Evolutionary conservation across 2,888 invertebrate genomes (phyloP), one percentile per base, ranked within the genome.

Genomic region (Lycaena phlaeas): DNA sequence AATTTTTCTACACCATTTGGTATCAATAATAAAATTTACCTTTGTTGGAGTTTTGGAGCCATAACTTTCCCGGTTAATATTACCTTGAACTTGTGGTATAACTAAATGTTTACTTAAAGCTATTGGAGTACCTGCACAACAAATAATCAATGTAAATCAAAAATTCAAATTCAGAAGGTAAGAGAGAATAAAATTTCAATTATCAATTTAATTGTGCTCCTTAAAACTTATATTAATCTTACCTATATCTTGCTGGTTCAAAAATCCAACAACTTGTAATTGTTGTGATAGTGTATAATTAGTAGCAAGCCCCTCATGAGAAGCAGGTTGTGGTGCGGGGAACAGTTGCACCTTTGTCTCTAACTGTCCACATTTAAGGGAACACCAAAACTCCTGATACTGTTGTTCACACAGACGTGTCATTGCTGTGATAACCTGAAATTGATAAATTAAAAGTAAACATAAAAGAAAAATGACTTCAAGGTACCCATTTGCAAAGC

Each of bases 21-120:
- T n/a, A n/a, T n/a, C n/a, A n/a, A n/a, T n/a, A n/a, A n/a, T n/a
- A n/a, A n/a, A n/a, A n/a, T n/a, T 22, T 60, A 78, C 76, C 68
- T 81, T 82, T 14, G 74, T 76, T 4, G 75, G 74, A 40, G 72
- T 78, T 57, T 77, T 77, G 2, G 79, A 69, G 40, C 64, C 72
- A 53, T 69, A 75, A 48, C 64, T 73, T 65, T 89, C 76, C 56
- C 81, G 72, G 47, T 74, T 69, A 39, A 76, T 64, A 54, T 74
- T 81, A 4, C 61, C 42, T 59, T 79, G 86, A 14, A 88, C 79
- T 49, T 90, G 88, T 0, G 97, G 95, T 50, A 97, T 86, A 4
- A 98, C 89, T 45, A 97, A 85, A 72, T 98, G 97, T 27, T 96
- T 88, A 46, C 96, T 96, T 45, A 96, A 86, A 2, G 95, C 93